Base-by-base conservation (phyloP, 1,140 invertebrate genomes). In the Adelges cooleyi region DNA sequence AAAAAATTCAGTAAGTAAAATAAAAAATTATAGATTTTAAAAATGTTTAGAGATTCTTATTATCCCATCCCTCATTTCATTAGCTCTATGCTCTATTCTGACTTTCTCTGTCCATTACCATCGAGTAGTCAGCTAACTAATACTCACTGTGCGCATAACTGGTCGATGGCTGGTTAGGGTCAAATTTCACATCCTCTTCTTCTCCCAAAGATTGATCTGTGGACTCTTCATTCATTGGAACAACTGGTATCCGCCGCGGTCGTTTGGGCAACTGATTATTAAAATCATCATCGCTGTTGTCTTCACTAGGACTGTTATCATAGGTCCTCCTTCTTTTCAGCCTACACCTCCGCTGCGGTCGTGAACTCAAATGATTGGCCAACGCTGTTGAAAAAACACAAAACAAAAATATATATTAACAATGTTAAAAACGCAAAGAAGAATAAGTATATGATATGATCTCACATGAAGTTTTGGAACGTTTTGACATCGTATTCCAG, bases 81-180 rank as follows among this genome's bases (percentile, higher is more conserved):
- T n/a, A n/a, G n/a, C n/a, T n/a, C n/a, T n/a, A n/a, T n/a, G n/a
- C n/a, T n/a, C n/a, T n/a, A n/a, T n/a, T n/a, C n/a, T n/a, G n/a
- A n/a, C n/a, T n/a, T n/a, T n/a, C n/a, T n/a, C n/a, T n/a, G n/a
- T n/a, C n/a, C n/a, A n/a, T n/a, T n/a, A n/a, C n/a, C n/a, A n/a
- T n/a, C n/a, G n/a, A n/a, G n/a, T n/a, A n/a, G n/a, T n/a, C n/a
- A n/a, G n/a, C n/a, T n/a, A n/a, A n/a, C n/a, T 40, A n/a, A 29
- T 44, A 62, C 56, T 62, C 29, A 62, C 56, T 62, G 33, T 62
- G 56, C 15, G 56, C 56, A 62, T 9, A 62, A 59, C 66, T 67
- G 18, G 66, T 67, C 10, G 66, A 67, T 23, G 66, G 54, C 33
- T 50, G 44, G n/a, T 48, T 54, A 52, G 65, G 49, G 40, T 52